Evolutionary conservation across 2,888 invertebrate species (phyloP).

Genomic region (Dicycla oo): DNA sequence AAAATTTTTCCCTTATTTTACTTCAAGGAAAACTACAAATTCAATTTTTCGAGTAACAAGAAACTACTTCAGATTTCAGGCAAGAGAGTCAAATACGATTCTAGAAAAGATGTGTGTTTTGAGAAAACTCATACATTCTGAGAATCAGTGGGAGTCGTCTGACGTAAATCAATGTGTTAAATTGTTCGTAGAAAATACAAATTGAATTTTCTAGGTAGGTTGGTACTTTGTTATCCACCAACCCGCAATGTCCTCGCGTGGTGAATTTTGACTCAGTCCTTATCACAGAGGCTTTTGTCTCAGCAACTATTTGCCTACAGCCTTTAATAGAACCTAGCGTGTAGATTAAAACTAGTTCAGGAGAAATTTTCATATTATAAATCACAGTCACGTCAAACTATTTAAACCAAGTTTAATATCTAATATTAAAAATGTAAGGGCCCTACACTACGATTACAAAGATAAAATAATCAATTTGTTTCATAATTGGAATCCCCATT

Average conservation of each 20-base stretch:
- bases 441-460: slow-evolving; percentile 30
- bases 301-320: not conserved
- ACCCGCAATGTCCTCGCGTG: not conserved
- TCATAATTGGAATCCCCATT: slow-evolving; percentile 43
- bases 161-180: not conserved
- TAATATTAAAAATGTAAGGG: slow-evolving; percentile 9
- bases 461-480: slow-evolving; percentile 51
- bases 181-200: not conserved
- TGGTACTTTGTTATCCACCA: not conserved
- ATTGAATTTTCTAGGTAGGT: not conserved
- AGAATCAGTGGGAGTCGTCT: not conserved
- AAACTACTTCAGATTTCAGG: slow-evolving; percentile 6
- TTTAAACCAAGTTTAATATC: not conserved
- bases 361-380: not conserved
- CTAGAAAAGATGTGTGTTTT: not conserved
- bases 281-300: too few relatives aligned
- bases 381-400: not conserved
- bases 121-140: slow-evolving; percentile 1
- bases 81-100: slow-evolving; percentile 1
- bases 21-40: not conserved
- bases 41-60: slow-evolving; percentile 13
- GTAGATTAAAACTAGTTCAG: not conserved
- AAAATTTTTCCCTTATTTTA: not conserved
- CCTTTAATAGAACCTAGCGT: not conserved
- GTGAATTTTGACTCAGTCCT: not conserved